Conservation (phyloP, 2,113 vertebrate species). For the Piprites chloris region DNA sequence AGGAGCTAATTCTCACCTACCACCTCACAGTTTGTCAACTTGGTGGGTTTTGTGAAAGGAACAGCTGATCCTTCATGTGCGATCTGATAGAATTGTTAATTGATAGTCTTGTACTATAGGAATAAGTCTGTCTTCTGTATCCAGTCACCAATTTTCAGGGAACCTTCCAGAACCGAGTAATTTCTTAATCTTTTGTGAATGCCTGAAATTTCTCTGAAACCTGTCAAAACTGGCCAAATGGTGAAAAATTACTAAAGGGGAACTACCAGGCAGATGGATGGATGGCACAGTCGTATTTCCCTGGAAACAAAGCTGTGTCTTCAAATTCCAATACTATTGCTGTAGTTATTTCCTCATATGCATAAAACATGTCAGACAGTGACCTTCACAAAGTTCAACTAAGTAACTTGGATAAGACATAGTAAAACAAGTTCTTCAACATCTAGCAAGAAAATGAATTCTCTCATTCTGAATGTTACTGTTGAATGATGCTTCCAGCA, state of each 20-base stretch:
- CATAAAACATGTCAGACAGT: not conserved
- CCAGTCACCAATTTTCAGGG: not conserved
- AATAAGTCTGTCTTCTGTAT: not conserved
- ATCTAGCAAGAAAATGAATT: not conserved
- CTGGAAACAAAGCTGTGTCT: not conserved
- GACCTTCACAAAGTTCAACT: not conserved
- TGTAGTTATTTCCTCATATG: not conserved
- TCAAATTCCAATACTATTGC: not conserved
- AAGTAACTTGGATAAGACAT: not conserved
- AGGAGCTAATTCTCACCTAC: not conserved
- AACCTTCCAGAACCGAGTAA: not conserved
- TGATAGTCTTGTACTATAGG: not conserved
- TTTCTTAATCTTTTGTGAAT: not conserved
- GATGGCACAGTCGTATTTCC: not conserved
- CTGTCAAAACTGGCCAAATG: not conserved
- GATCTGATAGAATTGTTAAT: not conserved
- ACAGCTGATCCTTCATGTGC: rapidly evolving
- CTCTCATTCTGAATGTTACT: not conserved
- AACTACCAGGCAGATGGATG: not conserved
- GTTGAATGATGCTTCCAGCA: not conserved
- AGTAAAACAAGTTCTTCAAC: not conserved
- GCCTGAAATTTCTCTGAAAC: not conserved
- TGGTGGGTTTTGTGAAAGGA: rapidly evolving
- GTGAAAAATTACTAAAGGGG: not conserved
- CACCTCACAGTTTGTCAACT: not conserved